Conservation (phyloP, 2,888 invertebrate genomes). For the Gortyna flavago region DNA sequence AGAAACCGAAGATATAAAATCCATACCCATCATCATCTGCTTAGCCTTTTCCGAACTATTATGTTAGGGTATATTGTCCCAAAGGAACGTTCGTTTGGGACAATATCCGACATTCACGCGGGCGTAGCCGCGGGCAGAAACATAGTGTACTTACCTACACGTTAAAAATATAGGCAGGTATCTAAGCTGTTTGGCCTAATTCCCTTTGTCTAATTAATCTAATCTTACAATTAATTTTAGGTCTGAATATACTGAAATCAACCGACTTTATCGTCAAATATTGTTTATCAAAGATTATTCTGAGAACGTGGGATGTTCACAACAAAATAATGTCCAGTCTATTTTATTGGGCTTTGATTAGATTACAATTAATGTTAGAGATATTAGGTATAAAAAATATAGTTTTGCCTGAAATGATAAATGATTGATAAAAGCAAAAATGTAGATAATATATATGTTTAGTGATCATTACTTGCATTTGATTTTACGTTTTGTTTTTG, state of each 20-base stretch:
- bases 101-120: no score
- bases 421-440: not conserved
- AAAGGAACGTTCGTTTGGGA: no score
- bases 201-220: conserved; percentile 7
- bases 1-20: not conserved
- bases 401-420: not conserved
- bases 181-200: conserved; percentile 9
- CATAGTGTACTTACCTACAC: not conserved
- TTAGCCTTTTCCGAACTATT: no score
- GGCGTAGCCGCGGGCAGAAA: no score
- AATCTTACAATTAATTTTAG: conserved; percentile 28
- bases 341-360: conserved; percentile 35
- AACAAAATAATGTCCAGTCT: conserved; percentile 3
- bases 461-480: not conserved
- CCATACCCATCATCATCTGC: not conserved
- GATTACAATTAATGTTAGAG: conserved; percentile 25
- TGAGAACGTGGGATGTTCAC: conserved; percentile 15
- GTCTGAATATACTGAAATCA: conserved; percentile 11
- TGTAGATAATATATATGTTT: conserved; percentile 3
- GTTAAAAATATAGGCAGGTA: not conserved
- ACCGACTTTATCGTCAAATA: conserved; percentile 31
- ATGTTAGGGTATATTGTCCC: no score
- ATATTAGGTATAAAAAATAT: not conserved
- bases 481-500: not conserved
- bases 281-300: conserved; percentile 17